These are phyloP conservation scores for Poecilobothrus nobilitatus DNA, from an alignment of 2,888 invertebrate genomes.

Conservation along the genomic window DNA sequence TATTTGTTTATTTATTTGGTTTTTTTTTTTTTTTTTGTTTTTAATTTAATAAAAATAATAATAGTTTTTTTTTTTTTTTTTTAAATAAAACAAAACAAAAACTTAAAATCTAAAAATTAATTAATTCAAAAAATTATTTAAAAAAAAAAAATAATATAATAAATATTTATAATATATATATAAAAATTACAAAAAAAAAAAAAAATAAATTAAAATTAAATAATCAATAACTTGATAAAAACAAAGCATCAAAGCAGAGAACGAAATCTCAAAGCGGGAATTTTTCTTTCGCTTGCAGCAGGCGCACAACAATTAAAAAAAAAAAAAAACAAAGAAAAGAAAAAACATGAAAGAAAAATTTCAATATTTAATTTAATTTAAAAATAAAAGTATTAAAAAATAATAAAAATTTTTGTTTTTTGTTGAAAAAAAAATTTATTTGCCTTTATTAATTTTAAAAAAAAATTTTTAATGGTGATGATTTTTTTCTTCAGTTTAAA, in stretches of 20 bases:
- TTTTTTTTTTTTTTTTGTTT: constrained; percentile 18
- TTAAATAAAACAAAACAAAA: constrained; percentile 17
- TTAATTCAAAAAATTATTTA: constrained; percentile 18
- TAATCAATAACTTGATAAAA: constrained; percentile 21
- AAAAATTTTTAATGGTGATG: no score
- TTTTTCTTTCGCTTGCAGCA: constrained; percentile 10
- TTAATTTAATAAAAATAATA: constrained; percentile 10
- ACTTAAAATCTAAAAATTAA: constrained; percentile 18
- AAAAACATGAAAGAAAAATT: constrained; percentile 24
- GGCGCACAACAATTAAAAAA: constrained; percentile 10
- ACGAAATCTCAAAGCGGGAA: constrained; percentile 10
- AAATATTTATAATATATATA: constrained; percentile 12
- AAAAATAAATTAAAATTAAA: constrained; percentile 14
- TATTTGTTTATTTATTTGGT: not conserved
- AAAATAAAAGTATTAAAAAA: constrained; percentile 23
- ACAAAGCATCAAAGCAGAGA: constrained; percentile 16
- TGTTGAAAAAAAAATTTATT: constrained; percentile 23
- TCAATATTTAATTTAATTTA: constrained; percentile 23
- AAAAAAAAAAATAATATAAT: constrained; percentile 16
- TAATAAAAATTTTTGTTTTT: constrained; percentile 20
- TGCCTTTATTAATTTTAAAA: constrained; percentile 13
- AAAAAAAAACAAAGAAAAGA: constrained; percentile 24
- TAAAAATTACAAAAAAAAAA: constrained; percentile 15
- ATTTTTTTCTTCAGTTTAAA: no score
- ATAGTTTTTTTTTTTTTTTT: constrained; percentile 9